These are phyloP conservation scores for Nemopilema nomurai DNA, from an alignment of 30 jellyfish, hydroid and myxozoan genomes.

Conservation along the genomic window DNA sequence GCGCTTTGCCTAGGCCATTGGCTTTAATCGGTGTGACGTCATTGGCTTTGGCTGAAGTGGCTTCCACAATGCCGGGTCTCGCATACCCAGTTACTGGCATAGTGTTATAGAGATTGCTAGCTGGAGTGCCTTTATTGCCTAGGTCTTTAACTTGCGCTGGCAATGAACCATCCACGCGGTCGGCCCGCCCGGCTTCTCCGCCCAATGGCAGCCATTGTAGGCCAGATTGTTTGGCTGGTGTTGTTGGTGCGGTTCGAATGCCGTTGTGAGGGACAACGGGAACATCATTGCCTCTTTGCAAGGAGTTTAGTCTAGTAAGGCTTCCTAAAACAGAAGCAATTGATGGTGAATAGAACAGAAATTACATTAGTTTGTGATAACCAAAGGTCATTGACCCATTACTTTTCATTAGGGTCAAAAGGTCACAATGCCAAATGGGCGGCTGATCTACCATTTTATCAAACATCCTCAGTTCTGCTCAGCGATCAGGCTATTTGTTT, in stretches of 20 bases:
- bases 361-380: too few relatives aligned
- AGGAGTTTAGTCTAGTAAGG: constrained; percentile 13
- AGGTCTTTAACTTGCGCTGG: not conserved
- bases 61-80: not conserved
- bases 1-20: not conserved
- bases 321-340: not conserved
- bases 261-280: constrained; percentile 38
- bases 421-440: too few relatives aligned
- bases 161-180: not conserved
- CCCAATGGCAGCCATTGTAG: constrained; percentile 61
- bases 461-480: not conserved
- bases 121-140: not conserved
- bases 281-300: constrained; percentile 3
- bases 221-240: constrained; percentile 55
- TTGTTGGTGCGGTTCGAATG: constrained; percentile 32
- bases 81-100: not conserved
- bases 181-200: not conserved
- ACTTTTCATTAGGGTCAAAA: too few relatives aligned
- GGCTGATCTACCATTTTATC: too few relatives aligned
- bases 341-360: not conserved
- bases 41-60: not conserved
- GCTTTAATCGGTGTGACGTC: not conserved
- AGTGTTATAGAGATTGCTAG: not conserved
- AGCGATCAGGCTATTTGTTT: too few relatives aligned
- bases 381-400: too few relatives aligned